Evolutionary conservation across 2,797 vertebrate genomes (phyloP).

Genomic region (Paramormyrops hopkinsi): DNA sequence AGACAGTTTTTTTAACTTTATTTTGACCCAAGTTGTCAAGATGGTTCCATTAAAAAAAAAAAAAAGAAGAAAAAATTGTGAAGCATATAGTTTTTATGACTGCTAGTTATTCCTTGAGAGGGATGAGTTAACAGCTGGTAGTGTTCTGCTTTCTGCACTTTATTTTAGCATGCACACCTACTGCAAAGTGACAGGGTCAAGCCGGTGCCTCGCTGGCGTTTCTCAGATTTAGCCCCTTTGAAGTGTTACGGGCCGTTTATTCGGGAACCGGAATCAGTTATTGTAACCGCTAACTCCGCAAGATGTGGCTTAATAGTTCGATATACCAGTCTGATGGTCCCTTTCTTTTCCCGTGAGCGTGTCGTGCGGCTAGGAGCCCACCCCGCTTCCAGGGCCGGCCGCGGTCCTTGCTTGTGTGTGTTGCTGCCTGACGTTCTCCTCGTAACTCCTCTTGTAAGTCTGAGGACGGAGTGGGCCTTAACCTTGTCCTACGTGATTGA

Average conservation of each 20-base stretch:
- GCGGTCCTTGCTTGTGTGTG: neutral
- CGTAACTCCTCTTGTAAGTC: constrained; percentile 64
- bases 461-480: constrained; percentile 33
- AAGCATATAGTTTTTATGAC: neutral
- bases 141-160: neutral
- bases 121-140: neutral
- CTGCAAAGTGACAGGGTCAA: neutral
- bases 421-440: constrained; percentile 40
- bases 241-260: neutral
- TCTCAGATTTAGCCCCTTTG: neutral
- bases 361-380: neutral
- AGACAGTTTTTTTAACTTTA: neutral
- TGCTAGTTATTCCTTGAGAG: neutral
- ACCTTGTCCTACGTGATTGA: constrained; percentile 69
- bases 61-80: neutral
- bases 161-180: neutral
- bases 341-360: neutral
- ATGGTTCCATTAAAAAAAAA: neutral
- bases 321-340: neutral
- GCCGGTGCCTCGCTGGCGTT: neutral
- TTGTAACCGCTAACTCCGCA: neutral
- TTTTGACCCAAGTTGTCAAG: neutral
- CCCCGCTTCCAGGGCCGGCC: neutral
- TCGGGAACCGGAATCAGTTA: neutral
- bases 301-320: constrained; percentile 12